These are phyloP conservation scores for Ectobius pallidus DNA, from an alignment of 2,888 invertebrate species.

Conservation along the genomic window DNA sequence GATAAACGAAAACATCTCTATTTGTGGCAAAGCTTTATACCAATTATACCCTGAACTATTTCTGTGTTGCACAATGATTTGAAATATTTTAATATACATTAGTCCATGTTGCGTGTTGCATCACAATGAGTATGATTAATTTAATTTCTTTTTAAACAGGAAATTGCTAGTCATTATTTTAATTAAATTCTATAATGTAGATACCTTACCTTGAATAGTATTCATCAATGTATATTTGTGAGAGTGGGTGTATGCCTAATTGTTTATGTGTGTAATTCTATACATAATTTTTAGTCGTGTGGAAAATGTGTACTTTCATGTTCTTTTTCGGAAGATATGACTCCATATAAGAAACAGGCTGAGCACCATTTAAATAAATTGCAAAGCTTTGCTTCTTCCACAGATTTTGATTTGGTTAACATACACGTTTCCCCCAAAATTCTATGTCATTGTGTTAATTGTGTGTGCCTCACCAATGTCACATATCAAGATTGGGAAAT, in stretches of 20 bases:
- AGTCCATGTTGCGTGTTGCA: too few relatives aligned
- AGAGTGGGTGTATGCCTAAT: background rate
- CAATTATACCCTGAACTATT: too few relatives aligned
- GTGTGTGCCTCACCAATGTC: conserved; percentile 35
- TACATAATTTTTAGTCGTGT: conserved; percentile 10
- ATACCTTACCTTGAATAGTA: conserved; percentile 26
- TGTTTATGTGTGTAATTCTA: conserved; percentile 6
- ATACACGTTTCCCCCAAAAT: background rate
- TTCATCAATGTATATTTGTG: conserved; percentile 3
- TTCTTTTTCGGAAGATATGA: conserved; percentile 8
- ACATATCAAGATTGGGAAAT: conserved; percentile 34
- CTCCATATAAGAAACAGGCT: background rate
- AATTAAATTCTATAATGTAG: conserved; percentile 22
- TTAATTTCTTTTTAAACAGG: background rate
- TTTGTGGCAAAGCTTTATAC: too few relatives aligned
- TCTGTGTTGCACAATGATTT: too few relatives aligned
- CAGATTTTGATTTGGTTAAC: conserved; percentile 2
- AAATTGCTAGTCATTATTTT: conserved; percentile 30
- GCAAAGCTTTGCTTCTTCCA: conserved; percentile 37
- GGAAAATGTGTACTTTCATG: conserved; percentile 15
- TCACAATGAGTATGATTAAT: background rate
- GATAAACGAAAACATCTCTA: too few relatives aligned
- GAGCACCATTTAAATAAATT: background rate
- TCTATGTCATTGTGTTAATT: conserved; percentile 20
- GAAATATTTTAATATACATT: too few relatives aligned